Base-by-base conservation (phyloP, 2,797 vertebrate species). In the Rhynchotus rufescens region DNA sequence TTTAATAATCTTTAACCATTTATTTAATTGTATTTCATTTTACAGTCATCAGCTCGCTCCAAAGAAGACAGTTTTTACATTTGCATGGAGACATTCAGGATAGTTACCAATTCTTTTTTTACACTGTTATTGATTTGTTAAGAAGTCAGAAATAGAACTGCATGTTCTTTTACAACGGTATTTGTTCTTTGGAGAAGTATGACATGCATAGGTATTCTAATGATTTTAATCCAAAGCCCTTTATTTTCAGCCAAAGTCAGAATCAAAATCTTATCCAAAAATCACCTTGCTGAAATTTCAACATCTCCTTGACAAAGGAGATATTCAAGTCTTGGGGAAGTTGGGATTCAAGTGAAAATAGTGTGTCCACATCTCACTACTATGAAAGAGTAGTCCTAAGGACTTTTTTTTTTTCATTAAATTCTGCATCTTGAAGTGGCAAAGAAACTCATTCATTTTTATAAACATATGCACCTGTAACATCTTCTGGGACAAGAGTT, bases 21-120 rank as follows among this genome's bases (percentile, higher is more conserved):
- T 95, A 96, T 97, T 98, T 96, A 97, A 97, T 96, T 61, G 71
- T 67, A 96, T 95, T 97, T 96, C 84, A 94, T 96, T 97, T 97
- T 94, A 97, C 94, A 96, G 97, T 90, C 94, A 97, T 96, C 94
- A 96, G 84, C 93, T 96, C 85, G 77, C 79, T 94, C 28, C n/a
- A 91, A 94, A 97, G 93, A 97, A 97, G 86, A 76, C 95, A 95
- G 80, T 23, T 92, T 96, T 95, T 96, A 95, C 62, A 59, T 94
- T 95, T 71, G 4, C 73, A 65, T 15, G 34, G 81, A 97, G 91
- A 95, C 92, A 91, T 96, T 90, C 42, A 15, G 94, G 73, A 88
- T 88, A 95, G 64, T 84, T 92, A 94, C 95, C 91, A 94, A 96
- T 96, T 97, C 95, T 88, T 25, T 80, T 86, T 83, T 94, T 95